Evolutionary conservation across 2,888 invertebrate genomes (phyloP), one percentile per base, ranked within the genome.

Genomic region (Erebia palarica): DNA sequence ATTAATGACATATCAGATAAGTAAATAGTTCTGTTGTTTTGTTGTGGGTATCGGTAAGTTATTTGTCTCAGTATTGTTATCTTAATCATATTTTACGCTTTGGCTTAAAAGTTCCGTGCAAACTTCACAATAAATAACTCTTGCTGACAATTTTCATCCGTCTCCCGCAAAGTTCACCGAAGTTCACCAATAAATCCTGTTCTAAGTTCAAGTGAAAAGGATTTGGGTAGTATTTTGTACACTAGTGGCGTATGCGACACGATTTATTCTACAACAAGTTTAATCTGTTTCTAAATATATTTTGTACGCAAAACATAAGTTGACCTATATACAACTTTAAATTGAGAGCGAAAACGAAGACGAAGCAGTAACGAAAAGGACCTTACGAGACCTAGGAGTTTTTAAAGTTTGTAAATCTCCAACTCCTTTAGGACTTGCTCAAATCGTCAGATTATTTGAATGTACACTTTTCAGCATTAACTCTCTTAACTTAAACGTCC

Each of bases 181-280:
- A 88, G 82, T 89, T 89, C 69, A 58, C 78, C 86, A 76, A 90
- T 91, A 90, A 90, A 89, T 90, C 85, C 79, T 75, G 70, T 73
- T 77, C 74, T 64, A 74, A 81, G 86, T 82, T 81, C 87, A 87
- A 90, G 89, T 90, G 89, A 90, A 90, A 82, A 88, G 88, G 77
- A 81, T 74, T 76, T 73, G 75, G 72, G 74, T 75, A 73, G 78
- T 14, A 69, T 76, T 75, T 74, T 68, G 18, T 10, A 16, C 10
- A 16, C 10, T 53, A 53, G 75, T 51, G 13, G 67, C 70, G 70
- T 64, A 18, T 27, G 51, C 68, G 65, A 71, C 10, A 72, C 71
- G 73, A 75, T 44, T 55, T 58, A 8, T 18, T 42, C 1, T 21
- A 2, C 3, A 21, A 14, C 16, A 10, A 7, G 9, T 44, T 10